phyloP scores from a whole-genome alignment of 2,888 invertebrate genomes.

The Cephus runcator region DNA sequence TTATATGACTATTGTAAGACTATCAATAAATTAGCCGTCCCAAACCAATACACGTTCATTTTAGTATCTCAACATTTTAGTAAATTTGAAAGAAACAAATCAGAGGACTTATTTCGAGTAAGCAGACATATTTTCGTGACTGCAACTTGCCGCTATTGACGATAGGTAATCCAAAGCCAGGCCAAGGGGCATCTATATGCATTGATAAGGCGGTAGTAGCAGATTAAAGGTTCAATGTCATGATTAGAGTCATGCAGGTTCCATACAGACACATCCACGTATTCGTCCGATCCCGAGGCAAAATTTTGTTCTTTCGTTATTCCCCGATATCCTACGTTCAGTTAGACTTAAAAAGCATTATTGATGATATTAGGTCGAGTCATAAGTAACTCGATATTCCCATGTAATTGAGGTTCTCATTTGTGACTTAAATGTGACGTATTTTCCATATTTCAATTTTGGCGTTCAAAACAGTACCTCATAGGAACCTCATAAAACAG shows the following conservation, averaged over 20 bases:
- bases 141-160: neutral
- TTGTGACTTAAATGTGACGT: too few relatives aligned
- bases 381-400: too few relatives aligned
- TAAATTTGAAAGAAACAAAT: neutral
- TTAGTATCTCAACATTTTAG: neutral
- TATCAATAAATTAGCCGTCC: neutral
- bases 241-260: neutral
- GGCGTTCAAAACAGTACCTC: too few relatives aligned
- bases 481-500: too few relatives aligned
- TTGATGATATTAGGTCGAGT: too few relatives aligned
- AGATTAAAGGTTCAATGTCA: conserved; percentile 6
- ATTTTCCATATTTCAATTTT: too few relatives aligned
- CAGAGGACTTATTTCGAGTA: neutral
- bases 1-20: neutral
- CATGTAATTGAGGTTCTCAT: too few relatives aligned
- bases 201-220: neutral
- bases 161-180: conserved; percentile 3
- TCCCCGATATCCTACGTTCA: too few relatives aligned
- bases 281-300: neutral
- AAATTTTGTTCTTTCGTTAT: too few relatives aligned
- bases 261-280: neutral
- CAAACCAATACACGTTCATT: neutral
- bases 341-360: too few relatives aligned
- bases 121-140: neutral
- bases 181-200: conserved; percentile 4